phyloP scores from a whole-genome alignment of 2,113 vertebrate species.

The Nerophis lumbriciformis region DNA sequence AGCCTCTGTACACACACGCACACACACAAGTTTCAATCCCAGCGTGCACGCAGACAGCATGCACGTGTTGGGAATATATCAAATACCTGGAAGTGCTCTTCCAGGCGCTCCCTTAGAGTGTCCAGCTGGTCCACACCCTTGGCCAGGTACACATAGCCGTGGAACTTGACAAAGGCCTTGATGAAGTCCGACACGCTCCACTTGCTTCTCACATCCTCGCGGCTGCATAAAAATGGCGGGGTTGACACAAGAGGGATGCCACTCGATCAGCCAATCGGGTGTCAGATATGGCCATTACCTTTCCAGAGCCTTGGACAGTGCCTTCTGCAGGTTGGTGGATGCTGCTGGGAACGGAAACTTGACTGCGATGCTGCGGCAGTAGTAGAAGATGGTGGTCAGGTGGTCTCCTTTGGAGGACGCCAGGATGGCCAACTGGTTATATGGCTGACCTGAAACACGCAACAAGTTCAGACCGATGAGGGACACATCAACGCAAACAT shows the following conservation, averaged over 20 bases:
- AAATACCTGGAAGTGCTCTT: slow-evolving; percentile 94
- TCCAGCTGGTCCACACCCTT: slow-evolving; percentile 91
- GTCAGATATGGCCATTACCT: slow-evolving; percentile 68
- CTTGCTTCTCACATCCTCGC: slow-evolving; percentile 93
- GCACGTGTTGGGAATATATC: not conserved
- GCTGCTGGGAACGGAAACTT: slow-evolving; percentile 99
- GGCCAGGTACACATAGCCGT: slow-evolving; percentile 95
- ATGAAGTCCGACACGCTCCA: slow-evolving; percentile 97
- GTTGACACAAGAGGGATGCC: not conserved
- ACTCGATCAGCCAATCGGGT: not conserved
- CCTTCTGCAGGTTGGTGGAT: slow-evolving; percentile 98
- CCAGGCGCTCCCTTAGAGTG: slow-evolving; percentile 88
- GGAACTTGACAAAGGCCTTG: slow-evolving; percentile 97
- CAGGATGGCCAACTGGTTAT: slow-evolving; percentile 98
- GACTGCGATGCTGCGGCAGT: slow-evolving; percentile 99
- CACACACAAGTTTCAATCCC: too few species aligned
- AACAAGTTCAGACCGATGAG: not conserved
- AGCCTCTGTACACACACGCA: slow-evolving; percentile 74
- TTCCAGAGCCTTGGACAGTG: slow-evolving; percentile 98
- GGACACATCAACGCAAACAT: not conserved
- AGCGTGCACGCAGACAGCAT: not conserved
- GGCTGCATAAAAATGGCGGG: slow-evolving; percentile 64
- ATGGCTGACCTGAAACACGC: slow-evolving; percentile 88
- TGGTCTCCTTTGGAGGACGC: slow-evolving; percentile 99
- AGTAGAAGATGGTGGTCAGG: slow-evolving; percentile 99